Base-by-base conservation (phyloP, 2,888 invertebrate genomes). In the Bombylius discolor region DNA sequence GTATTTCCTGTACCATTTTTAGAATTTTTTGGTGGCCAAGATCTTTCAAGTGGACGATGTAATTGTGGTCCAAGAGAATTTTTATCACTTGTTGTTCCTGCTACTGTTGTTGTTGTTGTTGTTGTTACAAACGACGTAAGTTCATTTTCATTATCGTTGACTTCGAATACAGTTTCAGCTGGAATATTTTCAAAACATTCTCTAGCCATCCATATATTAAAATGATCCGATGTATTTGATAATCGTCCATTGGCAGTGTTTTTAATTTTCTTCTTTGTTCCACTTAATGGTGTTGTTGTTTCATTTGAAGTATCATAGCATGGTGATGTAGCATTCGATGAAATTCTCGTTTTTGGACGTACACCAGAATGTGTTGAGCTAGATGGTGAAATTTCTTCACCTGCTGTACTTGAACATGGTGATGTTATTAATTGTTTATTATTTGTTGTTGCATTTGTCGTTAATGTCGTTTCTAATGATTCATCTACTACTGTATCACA, bases 21-120 rank as follows among this genome's bases (percentile, higher is more conserved):
- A 49, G 81, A 80, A 63, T 87, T 80, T 68, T 82, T 80, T 4
- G 88, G 87, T 32, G 87, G 87, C 67, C 78, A 77, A 1, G 81
- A 83, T 60, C 88, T 77, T 67, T 90, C 89, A 60, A 91, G 74
- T 12, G 90, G 89, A 62, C 84, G 81, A 70, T 90, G 90, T 47
- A 61, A 59, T 44, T 62, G 61, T 45, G 58, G 56, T 13, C 51
- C 56, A 42, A 49, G 11, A 12, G 51, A 45, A 51, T 44, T 47
- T n/a, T 23, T 44, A 42, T 60, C 47, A 32, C 32, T 44, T 31
- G 4, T 53, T 11, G 8, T 42, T 8, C 34, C 34, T 36, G 34
- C 34, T 23, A 23, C 23, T 23, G 23, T 36, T 32, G 47, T 31
- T 47, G 31, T 11, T 31, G 13, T 47, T 47, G 47, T 12, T 47